These are phyloP conservation scores for Pseudococcus jackbeardsleyi DNA, from an alignment of 2,888 invertebrate species.

Conservation along the genomic window DNA sequence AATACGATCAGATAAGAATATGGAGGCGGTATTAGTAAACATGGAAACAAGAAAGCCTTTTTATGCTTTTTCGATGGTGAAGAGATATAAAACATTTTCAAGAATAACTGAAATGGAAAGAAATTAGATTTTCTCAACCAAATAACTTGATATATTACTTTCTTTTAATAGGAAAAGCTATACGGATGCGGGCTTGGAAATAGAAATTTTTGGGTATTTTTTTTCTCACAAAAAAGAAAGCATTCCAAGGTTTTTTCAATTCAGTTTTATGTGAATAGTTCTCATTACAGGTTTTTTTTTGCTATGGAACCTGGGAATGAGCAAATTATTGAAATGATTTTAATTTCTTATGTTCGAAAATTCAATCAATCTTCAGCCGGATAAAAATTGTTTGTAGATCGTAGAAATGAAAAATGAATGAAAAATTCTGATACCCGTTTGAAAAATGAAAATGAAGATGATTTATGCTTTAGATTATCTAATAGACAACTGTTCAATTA, in stretches of 20 bases:
- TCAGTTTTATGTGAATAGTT: background rate
- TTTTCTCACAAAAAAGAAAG: background rate
- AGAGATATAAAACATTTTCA: conserved; percentile 62
- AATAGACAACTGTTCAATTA: too few relatives aligned
- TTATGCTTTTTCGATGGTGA: conserved; percentile 61
- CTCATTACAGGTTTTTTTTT: background rate
- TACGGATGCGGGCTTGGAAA: background rate
- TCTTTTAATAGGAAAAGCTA: conserved; percentile 46
- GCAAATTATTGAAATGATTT: background rate
- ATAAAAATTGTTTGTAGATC: background rate
- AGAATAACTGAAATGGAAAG: conserved; percentile 62
- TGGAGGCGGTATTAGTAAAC: conserved; percentile 56
- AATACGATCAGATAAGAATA: conserved; percentile 64
- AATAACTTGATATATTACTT: conserved; percentile 62
- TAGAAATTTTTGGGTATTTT: background rate
- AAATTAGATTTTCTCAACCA: conserved; percentile 61
- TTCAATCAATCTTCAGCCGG: background rate
- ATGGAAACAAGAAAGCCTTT: conserved; percentile 53
- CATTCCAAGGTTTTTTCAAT: background rate
- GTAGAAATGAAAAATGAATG: background rate
- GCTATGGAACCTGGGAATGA: background rate
- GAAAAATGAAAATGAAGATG: background rate
- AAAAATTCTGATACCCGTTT: background rate
- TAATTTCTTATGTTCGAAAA: too few relatives aligned
- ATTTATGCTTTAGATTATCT: too few relatives aligned